A percentile compares a stretch with the other conserved stretches of the same genome.
Evolutionary conservation across 2,888 invertebrate species (phyloP).

Genomic region (Heteromyza rotundicornis): DNA sequence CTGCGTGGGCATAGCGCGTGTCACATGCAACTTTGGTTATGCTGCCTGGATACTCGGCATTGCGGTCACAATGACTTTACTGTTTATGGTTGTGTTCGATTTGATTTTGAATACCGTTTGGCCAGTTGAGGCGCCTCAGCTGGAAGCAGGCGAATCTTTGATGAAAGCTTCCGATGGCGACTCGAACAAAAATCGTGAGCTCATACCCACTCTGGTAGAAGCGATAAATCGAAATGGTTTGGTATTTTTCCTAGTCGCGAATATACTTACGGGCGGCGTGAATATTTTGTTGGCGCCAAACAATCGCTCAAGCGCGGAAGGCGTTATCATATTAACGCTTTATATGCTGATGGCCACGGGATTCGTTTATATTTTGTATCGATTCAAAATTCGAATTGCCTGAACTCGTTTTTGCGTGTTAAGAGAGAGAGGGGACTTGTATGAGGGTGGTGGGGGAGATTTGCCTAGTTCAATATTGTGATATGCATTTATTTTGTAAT

Average conservation of each 20-base stretch:
- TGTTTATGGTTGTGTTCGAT: slow-evolving; percentile 68
- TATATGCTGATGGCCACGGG: slow-evolving; percentile 65
- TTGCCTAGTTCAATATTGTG: too few relatives aligned
- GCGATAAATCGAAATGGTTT: slow-evolving; percentile 83
- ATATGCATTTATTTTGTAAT: too few relatives aligned
- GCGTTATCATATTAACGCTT: slow-evolving; percentile 66
- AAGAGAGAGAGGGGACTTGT: too few relatives aligned
- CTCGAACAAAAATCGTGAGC: slow-evolving; percentile 19
- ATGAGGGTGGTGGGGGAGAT: too few relatives aligned
- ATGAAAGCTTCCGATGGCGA: slow-evolving; percentile 37
- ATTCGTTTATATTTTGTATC: slow-evolving; percentile 44
- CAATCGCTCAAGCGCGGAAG: slow-evolving; percentile 58
- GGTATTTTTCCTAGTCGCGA: slow-evolving; percentile 81
- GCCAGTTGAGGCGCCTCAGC: neutral
- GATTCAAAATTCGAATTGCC: slow-evolving; percentile 45
- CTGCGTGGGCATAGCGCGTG: slow-evolving; percentile 73
- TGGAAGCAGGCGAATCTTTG: slow-evolving; percentile 34
- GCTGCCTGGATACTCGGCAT: slow-evolving; percentile 77
- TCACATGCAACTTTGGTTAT: slow-evolving; percentile 84
- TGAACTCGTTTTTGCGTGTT: slow-evolving; percentile 22
- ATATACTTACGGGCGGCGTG: slow-evolving; percentile 82
- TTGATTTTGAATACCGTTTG: slow-evolving; percentile 33
- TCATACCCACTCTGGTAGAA: slow-evolving; percentile 68
- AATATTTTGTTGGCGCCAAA: slow-evolving; percentile 76
- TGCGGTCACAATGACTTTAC: slow-evolving; percentile 68